Conservation (phyloP, 2,888 invertebrate genomes). For the Trissolcus japonicus region DNA sequence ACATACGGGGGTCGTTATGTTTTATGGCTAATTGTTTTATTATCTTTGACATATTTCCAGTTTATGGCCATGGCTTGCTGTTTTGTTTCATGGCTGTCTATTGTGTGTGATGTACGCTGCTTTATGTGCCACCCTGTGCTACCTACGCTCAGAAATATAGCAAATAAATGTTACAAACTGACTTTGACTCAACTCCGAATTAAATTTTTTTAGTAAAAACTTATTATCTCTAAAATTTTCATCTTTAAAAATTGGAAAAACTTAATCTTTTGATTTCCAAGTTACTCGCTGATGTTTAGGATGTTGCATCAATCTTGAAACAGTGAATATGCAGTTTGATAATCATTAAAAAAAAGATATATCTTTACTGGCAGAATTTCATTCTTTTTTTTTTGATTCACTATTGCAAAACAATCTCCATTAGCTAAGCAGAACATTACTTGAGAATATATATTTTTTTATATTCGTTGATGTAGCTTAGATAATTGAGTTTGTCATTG, state of each 20-base stretch:
- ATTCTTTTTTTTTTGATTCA: neutral
- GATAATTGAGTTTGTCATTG: slow-evolving; percentile 49
- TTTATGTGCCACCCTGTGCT: slow-evolving; percentile 68
- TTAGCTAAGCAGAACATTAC: slow-evolving; percentile 27
- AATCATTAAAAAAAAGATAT: neutral
- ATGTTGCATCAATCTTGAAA: too few species aligned
- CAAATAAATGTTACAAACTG: neutral
- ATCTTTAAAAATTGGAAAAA: neutral
- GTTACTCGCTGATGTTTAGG: neutral
- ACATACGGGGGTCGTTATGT: slow-evolving; percentile 75
- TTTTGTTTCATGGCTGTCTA: slow-evolving; percentile 74
- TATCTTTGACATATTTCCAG: slow-evolving; percentile 77
- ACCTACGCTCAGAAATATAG: neutral
- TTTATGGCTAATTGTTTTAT: slow-evolving; percentile 77
- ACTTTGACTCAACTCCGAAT: too few species aligned
- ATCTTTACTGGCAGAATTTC: too few species aligned
- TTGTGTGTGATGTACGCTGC: slow-evolving; percentile 74
- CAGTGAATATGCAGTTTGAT: too few species aligned
- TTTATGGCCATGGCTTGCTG: slow-evolving; percentile 72
- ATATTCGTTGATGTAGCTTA: slow-evolving; percentile 16
- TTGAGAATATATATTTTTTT: slow-evolving; percentile 24
- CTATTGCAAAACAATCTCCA: slow-evolving; percentile 1
- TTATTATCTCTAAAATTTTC: too few species aligned
- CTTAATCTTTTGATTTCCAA: neutral
- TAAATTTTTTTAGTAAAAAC: too few species aligned